Conservation (phyloP, 2,113 vertebrate species). For the Daphoenositta chrysoptera region DNA sequence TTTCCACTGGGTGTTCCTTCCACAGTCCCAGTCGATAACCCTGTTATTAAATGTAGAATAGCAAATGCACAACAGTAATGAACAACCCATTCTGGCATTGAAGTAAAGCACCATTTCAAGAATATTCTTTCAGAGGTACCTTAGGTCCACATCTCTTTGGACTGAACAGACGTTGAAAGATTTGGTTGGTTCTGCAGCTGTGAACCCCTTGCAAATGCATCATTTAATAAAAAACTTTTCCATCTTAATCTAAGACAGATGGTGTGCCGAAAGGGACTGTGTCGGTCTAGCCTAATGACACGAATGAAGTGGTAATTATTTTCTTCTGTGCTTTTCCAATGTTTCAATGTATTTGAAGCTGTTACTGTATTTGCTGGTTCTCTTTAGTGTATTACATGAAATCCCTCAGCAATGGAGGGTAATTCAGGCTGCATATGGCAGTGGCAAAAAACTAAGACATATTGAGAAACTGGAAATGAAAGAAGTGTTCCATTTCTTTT, state of each 20-base stretch:
- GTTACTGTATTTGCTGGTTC: not conserved
- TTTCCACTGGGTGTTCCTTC: not conserved
- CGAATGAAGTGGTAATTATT: not conserved
- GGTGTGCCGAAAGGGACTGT: not conserved
- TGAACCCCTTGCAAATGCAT: not conserved
- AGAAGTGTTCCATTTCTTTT: not conserved
- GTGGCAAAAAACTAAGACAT: not conserved
- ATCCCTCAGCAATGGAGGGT: not conserved
- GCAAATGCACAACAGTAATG: not conserved
- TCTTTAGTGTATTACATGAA: not conserved
- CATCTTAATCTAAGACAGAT: conserved; percentile 1
- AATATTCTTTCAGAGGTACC: not conserved
- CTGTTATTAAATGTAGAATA: not conserved
- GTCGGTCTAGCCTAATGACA: not conserved
- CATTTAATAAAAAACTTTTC: not conserved
- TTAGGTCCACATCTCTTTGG: not conserved
- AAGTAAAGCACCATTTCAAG: not conserved
- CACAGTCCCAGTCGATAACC: not conserved
- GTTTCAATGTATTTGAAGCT: not conserved
- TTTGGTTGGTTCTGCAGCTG: not conserved
- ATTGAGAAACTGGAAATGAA: not conserved
- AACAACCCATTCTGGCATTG: not conserved
- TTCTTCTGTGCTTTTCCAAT: not conserved
- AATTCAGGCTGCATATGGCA: not conserved
- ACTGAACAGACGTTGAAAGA: not conserved